phyloP scores from a whole-genome alignment of 2,888 invertebrate species.

The Heliconius cydno region DNA sequence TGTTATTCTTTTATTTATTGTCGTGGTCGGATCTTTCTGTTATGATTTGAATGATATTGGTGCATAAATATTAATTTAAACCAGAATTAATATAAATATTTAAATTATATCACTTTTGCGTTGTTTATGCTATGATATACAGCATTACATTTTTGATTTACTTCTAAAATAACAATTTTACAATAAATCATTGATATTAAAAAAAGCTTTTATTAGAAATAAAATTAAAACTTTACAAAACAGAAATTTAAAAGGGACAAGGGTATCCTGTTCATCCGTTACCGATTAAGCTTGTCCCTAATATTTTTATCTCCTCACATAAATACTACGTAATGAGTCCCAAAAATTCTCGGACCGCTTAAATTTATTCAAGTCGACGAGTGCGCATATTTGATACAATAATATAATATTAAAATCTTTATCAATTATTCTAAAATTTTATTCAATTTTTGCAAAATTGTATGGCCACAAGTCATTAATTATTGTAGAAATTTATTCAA shows the following conservation, averaged over 20 bases:
- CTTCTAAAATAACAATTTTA: neutral
- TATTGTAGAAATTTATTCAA: conserved; percentile 39
- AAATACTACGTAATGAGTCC: conserved; percentile 81
- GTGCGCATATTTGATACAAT: conserved; percentile 83
- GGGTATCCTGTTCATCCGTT: conserved; percentile 72
- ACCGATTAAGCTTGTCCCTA: conserved; percentile 81
- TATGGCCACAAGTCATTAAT: conserved; percentile 59
- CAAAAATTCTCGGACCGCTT: conserved; percentile 75
- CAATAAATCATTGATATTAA: neutral
- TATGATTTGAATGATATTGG: neutral
- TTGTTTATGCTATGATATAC: no score
- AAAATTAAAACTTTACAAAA: conserved; percentile 45
- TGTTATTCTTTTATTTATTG: conserved; percentile 46
- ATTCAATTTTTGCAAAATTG: neutral
- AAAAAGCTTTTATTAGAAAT: conserved; percentile 35
- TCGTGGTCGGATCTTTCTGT: neutral
- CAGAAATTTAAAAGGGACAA: conserved; percentile 47
- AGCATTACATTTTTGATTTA: no score
- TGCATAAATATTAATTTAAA: neutral
- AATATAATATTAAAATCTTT: conserved; percentile 75
- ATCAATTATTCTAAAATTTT: conserved; percentile 59
- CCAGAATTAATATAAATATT: no score
- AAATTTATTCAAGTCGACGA: conserved; percentile 81
- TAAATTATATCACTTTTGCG: no score
- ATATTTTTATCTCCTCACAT: conserved; percentile 83